A percentile compares a stretch with the other conserved stretches of the same genome.
Evolutionary conservation across 2,888 invertebrate species (phyloP).

Genomic region (Andrena trimmerana): DNA sequence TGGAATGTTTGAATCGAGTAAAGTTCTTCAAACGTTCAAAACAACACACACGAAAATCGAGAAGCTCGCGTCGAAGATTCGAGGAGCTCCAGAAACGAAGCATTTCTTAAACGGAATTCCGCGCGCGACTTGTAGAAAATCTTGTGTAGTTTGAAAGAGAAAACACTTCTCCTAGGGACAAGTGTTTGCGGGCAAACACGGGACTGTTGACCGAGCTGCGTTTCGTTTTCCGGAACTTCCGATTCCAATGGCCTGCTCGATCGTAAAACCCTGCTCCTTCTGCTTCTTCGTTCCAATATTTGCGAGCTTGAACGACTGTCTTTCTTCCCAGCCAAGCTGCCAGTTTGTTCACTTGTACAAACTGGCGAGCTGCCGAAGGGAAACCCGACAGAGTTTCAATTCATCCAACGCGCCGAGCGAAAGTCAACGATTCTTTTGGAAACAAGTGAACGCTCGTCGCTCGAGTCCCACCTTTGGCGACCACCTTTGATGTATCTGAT

Average conservation of each 20-base stretch:
- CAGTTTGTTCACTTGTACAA: constrained; percentile 41
- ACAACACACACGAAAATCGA: neutral
- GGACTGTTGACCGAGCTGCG: constrained; percentile 24
- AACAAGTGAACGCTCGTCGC: neutral
- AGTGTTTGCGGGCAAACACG: constrained; percentile 26
- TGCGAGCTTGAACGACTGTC: neutral
- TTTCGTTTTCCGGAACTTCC: constrained; percentile 44
- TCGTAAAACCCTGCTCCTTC: constrained; percentile 23
- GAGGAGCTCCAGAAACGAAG: neutral
- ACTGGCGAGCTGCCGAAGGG: constrained; percentile 13
- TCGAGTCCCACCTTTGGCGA: neutral
- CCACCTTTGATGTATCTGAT: no score
- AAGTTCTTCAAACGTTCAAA: no score
- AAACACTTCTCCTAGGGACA: neutral
- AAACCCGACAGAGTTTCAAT: constrained; percentile 12
- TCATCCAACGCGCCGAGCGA: constrained; percentile 28
- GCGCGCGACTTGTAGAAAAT: neutral
- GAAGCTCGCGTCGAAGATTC: no score
- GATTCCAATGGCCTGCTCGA: constrained; percentile 10
- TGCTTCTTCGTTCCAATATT: constrained; percentile 20
- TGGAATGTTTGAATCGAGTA: no score
- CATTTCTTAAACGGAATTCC: neutral
- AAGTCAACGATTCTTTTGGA: constrained; percentile 17
- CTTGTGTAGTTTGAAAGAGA: constrained; percentile 25
- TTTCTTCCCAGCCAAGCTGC: constrained; percentile 14